These are phyloP conservation scores for Salminus brasiliensis DNA, from an alignment of 2,113 vertebrate species.

Conservation along the genomic window DNA sequence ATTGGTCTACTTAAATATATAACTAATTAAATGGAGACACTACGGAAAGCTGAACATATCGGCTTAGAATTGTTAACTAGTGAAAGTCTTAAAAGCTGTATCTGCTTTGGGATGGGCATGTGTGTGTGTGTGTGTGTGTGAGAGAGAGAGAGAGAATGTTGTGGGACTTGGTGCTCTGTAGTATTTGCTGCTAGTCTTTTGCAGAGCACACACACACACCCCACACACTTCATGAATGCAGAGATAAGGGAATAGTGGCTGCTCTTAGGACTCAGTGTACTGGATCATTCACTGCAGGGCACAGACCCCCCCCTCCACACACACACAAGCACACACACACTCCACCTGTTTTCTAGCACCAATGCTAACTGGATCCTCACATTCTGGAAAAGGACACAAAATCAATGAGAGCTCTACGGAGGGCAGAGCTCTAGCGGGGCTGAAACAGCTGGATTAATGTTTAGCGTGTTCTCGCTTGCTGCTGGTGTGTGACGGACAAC, in stretches of 20 bases:
- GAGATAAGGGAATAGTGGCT: slow-evolving; percentile 2
- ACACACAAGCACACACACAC: not conserved
- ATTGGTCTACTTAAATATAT: too few species aligned
- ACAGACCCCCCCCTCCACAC: too few species aligned
- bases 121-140: too few species aligned
- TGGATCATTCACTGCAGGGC: not conserved
- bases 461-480: not conserved
- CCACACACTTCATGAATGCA: not conserved
- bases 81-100: too few species aligned
- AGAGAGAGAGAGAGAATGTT: too few species aligned
- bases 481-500: not conserved
- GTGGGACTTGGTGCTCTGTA: not conserved
- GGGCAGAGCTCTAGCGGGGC: not conserved
- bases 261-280: not conserved
- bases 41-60: too few species aligned
- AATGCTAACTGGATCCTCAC: not conserved
- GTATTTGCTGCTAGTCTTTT: not conserved
- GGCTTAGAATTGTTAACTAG: too few species aligned
- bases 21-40: too few species aligned
- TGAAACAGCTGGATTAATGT: slow-evolving; percentile 18
- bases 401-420: not conserved
- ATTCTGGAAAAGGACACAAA: slow-evolving; percentile 17
- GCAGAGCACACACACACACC: not conserved
- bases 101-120: too few species aligned
- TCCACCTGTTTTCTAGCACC: not conserved